Conservation (phyloP, 2,888 invertebrate genomes). For the Mesopsocus fuscifrons region DNA sequence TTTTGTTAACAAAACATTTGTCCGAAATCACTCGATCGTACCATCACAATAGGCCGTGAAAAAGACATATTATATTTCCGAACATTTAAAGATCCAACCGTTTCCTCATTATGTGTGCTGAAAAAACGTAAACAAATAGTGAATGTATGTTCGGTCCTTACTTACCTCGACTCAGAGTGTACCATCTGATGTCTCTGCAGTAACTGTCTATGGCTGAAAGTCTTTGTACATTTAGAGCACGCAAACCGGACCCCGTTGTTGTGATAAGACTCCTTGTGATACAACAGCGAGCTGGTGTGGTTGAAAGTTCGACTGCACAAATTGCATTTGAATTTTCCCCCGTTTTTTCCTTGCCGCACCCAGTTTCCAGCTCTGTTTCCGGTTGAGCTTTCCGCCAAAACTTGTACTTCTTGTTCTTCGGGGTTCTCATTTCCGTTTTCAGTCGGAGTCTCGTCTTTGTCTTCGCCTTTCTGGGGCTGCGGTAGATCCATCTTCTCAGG, state of each 20-base stretch:
- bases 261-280: constrained; percentile 54
- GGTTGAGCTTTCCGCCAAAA: neutral
- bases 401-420: neutral
- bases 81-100: too few species aligned
- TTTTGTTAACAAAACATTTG: too few species aligned
- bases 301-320: constrained; percentile 46
- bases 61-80: too few species aligned
- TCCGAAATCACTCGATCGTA: too few species aligned
- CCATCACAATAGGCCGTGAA: too few species aligned
- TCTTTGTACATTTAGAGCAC: constrained; percentile 54
- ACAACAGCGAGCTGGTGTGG: constrained; percentile 52
- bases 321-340: constrained; percentile 35
- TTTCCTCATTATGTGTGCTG: too few species aligned
- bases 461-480: too few species aligned
- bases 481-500: too few species aligned
- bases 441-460: neutral
- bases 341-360: constrained; percentile 10
- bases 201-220: constrained; percentile 53
- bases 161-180: constrained; percentile 49
- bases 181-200: constrained; percentile 59
- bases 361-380: neutral
- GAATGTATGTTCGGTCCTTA: too few species aligned
- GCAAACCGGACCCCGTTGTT: constrained; percentile 44
- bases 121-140: too few species aligned
- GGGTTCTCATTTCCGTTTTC: neutral